Evolutionary conservation across 2,797 vertebrate genomes (phyloP).

Genomic region (Rhynchonycteris naso): DNA sequence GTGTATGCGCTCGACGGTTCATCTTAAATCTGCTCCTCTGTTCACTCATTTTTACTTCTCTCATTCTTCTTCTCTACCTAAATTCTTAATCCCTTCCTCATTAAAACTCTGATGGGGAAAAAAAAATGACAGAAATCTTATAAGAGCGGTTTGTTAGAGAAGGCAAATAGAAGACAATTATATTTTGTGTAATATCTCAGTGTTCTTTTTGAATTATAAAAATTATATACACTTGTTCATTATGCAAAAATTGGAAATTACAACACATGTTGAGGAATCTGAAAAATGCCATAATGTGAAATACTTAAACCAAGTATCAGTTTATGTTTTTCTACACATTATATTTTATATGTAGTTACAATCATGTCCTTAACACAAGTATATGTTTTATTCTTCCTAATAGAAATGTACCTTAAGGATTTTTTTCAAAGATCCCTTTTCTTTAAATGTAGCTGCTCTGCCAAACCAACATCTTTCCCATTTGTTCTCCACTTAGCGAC

Average conservation of each 20-base stretch:
- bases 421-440: not conserved
- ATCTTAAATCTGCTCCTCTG: not conserved
- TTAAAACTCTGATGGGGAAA: not conserved
- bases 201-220: not conserved
- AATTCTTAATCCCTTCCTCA: not conserved
- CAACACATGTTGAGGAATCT: not conserved
- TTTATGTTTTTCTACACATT: not conserved
- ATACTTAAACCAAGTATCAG: not conserved
- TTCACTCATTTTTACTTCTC: not conserved
- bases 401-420: not conserved
- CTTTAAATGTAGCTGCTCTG: not conserved
- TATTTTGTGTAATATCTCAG: not conserved
- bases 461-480: no score
- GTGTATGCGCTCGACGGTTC: not conserved
- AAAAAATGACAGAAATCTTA: not conserved
- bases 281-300: not conserved
- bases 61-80: not conserved
- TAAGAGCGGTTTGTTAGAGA: not conserved
- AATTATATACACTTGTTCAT: not conserved
- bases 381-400: not conserved
- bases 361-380: not conserved
- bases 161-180: not conserved
- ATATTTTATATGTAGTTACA: constrained; percentile 40
- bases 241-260: not conserved
- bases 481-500: not conserved